A percentile compares a stretch with the other conserved stretches of the same genome.
These are phyloP conservation scores for Eulemur coronatus DNA, from an alignment of 2,797 vertebrate species.

Conservation along the genomic window DNA sequence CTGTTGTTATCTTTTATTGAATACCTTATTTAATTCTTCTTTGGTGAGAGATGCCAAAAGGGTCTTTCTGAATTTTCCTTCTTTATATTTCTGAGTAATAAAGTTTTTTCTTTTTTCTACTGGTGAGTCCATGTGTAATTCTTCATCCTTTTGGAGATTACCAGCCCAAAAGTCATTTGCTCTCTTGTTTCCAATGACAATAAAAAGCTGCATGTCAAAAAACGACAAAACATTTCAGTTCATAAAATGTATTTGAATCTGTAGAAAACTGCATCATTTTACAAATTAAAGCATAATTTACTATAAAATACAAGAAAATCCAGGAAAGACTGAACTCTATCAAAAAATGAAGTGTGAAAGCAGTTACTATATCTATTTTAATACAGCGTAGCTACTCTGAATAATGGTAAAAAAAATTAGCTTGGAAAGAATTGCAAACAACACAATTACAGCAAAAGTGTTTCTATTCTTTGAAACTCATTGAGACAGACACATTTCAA, in stretches of 20 bases:
- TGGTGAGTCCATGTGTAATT: constrained; percentile 87
- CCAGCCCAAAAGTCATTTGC: constrained; percentile 96
- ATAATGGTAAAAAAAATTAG: neutral
- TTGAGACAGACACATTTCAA: neutral
- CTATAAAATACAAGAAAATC: neutral
- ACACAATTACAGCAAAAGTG: neutral
- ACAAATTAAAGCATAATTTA: constrained; percentile 10
- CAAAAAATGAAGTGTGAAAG: neutral
- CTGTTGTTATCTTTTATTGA: neutral
- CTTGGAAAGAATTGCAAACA: neutral
- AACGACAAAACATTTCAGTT: neutral
- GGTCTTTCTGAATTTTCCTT: constrained; percentile 91
- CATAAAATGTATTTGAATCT: neutral
- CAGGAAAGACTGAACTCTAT: neutral
- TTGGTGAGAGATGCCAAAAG: constrained; percentile 86
- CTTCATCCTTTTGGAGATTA: constrained; percentile 91
- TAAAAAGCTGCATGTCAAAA: constrained; percentile 89
- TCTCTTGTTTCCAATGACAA: constrained; percentile 94
- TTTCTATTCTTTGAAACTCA: constrained; percentile 1
- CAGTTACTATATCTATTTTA: constrained; percentile 15
- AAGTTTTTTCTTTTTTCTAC: constrained; percentile 91
- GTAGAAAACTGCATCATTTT: neutral
- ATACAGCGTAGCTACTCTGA: neutral
- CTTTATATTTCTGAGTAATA: constrained; percentile 94
- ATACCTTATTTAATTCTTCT: constrained; percentile 94